Evolutionary conservation across 2,113 vertebrate species (phyloP).

Genomic region (Scartelaos histophorus): DNA sequence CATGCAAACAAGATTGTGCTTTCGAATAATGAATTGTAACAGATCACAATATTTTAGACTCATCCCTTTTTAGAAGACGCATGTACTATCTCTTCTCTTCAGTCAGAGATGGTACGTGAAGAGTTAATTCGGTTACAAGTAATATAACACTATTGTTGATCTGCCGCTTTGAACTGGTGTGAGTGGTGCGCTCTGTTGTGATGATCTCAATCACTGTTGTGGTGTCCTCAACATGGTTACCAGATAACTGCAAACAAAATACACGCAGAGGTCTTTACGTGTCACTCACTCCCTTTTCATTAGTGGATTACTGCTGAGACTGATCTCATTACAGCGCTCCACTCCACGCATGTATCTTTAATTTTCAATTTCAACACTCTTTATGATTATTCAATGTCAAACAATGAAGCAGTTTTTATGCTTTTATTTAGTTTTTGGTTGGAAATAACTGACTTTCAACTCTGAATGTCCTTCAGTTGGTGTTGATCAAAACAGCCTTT

Average conservation of each 20-base stretch:
- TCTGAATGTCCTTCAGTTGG: constrained; percentile 41
- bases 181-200: constrained; percentile 25
- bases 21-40: neutral
- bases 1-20: no score
- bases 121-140: constrained; percentile 25
- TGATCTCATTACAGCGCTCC: constrained; percentile 14
- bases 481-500: constrained; percentile 56
- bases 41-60: neutral
- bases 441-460: constrained; percentile 32
- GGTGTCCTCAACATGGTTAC: constrained; percentile 42
- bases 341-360: constrained; percentile 33
- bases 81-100: neutral
- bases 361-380: constrained; percentile 12
- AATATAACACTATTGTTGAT: constrained; percentile 35
- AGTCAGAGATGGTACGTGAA: neutral
- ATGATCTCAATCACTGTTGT: constrained; percentile 44
- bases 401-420: neutral
- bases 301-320: constrained; percentile 9
- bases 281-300: neutral
- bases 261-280: constrained; percentile 21
- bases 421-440: constrained; percentile 13
- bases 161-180: constrained; percentile 12
- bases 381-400: neutral
- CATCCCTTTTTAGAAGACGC: neutral
- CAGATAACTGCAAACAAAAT: constrained; percentile 46